Evolutionary conservation across 2,888 invertebrate species (phyloP), one percentile per base, ranked within the genome.

Genomic region (Gortyna flavago): DNA sequence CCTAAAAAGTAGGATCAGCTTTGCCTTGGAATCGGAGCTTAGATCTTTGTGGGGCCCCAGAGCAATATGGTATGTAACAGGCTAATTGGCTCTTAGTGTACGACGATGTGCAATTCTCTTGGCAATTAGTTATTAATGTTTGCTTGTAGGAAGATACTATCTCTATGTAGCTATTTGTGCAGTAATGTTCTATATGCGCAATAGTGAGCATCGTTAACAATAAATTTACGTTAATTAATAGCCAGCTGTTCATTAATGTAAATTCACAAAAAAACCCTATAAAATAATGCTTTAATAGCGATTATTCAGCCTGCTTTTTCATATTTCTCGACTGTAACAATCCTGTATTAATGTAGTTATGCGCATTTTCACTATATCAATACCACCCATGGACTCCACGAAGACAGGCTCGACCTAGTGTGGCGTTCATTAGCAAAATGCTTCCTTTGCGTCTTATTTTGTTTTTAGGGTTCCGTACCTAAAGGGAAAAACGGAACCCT

Each of bases 21-120:
- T 72, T 73, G 48, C 16, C 25, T 66, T 65, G 11, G 25, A 25
- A 18, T 9, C 16, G 32, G 18, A 35, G 29, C 32, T 64, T 62
- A 62, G 13, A 66, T 61, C 32, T 64, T 74, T 83, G 64, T 59
- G 4, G 6, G 29, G 57, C 65, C 54, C 64, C 72, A 54, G 65
- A 16, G 38, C 25, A 29, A 79, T 68, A 59, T 32, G 41, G 18
- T 54, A 44, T 51, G 66, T n/a, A 21, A n/a, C 25, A 16, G 38
- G 41, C 38, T 82, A 71, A 82, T 66, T 80, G 80, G 62, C 59
- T 76, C 21, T 83, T 57, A 66, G 41, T 66, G 4, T n/a, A 62
- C 29, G 18, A 21, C 16, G 44, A 21, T 57, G 38, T 48, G 57
- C n/a, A 57, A 80, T 57, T 38, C 78, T 80, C 57, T 67, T 44